Evolutionary conservation across 2,797 vertebrate species (phyloP), one percentile per base, ranked within the genome.

Genomic region (Sparus aurata): DNA sequence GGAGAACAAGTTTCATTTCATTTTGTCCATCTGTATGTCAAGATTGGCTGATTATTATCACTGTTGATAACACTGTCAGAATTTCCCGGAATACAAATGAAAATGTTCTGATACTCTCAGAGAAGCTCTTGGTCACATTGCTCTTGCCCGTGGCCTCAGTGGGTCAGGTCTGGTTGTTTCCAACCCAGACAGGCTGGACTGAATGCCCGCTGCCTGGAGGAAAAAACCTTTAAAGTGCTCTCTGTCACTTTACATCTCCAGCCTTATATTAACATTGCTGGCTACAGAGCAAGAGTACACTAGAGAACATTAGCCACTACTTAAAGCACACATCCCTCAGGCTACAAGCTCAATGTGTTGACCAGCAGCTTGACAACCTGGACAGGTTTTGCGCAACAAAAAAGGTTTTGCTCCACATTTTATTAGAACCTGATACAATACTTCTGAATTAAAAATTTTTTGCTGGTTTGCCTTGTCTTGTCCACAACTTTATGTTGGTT

Each of bases 201-300:
- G 61, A 77, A 58, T 75, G 69, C 75, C 43, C 58, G 73, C 62
- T 0, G 80, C 92, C 81, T 62, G 64, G 75, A 79, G 90, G 69
- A 85, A 79, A 72, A 83, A 86, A 81, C 85, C 77, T 87, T 86
- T 71, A 77, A 86, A 90, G 84, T 86, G 86, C 82, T 83, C 75
- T 69, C 88, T 93, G 90, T 93, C 93, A 91, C 86, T 92, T 93
- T 87, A 71, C 69, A 87, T 94, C 87, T 87, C 66, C 70, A 80
- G 72, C 47, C 38, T 66, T 70, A 67, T 71, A 84, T 85, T 73
- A 85, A 80, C 71, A 49, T 76, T 74, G 73, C 81, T 59, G 16
- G 66, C 73, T 80, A 81, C 77, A 60, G 61, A 86, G 43, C 64
- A 52, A 71, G 27, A 67, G 58, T 38, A 60, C 80, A 75, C 55